phyloP scores from a whole-genome alignment of 2,797 vertebrate species.

The Florisuga fusca region DNA sequence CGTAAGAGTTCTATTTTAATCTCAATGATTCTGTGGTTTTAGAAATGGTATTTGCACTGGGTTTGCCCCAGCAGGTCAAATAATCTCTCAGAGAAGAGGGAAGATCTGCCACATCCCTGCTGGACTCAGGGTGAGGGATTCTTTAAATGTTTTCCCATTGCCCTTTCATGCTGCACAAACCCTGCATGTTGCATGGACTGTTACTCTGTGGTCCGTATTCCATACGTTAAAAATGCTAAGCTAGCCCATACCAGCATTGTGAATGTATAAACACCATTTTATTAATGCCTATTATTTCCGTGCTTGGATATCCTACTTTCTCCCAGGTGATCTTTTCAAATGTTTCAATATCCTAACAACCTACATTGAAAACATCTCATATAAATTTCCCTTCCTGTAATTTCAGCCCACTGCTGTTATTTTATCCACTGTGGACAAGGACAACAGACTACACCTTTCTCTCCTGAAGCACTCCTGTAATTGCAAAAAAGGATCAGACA shows the following conservation, averaged over 20 bases:
- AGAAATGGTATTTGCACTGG: not conserved
- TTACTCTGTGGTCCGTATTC: not conserved
- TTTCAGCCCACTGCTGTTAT: conserved; percentile 13
- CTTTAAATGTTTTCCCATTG: not conserved
- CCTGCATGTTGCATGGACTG: not conserved
- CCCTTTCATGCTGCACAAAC: not conserved
- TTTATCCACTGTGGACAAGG: not conserved
- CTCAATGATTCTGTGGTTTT: too few species aligned
- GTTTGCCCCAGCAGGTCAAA: not conserved
- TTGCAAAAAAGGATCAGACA: conserved; percentile 2
- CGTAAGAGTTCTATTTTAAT: too few species aligned
- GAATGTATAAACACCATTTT: not conserved
- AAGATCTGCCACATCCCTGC: not conserved
- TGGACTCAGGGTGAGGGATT: not conserved
- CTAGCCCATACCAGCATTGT: not conserved
- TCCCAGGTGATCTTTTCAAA: not conserved
- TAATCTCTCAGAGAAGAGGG: not conserved
- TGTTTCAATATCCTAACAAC: not conserved
- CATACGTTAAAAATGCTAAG: not conserved
- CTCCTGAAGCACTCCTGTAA: conserved; percentile 20
- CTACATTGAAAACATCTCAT: not conserved
- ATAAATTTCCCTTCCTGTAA: conserved; percentile 32
- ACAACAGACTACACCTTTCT: conserved; percentile 20
- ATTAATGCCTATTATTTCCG: not conserved
- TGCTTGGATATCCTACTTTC: not conserved